phyloP scores from a whole-genome alignment of 2,113 vertebrate genomes.

The Pluvianellus socialis region DNA sequence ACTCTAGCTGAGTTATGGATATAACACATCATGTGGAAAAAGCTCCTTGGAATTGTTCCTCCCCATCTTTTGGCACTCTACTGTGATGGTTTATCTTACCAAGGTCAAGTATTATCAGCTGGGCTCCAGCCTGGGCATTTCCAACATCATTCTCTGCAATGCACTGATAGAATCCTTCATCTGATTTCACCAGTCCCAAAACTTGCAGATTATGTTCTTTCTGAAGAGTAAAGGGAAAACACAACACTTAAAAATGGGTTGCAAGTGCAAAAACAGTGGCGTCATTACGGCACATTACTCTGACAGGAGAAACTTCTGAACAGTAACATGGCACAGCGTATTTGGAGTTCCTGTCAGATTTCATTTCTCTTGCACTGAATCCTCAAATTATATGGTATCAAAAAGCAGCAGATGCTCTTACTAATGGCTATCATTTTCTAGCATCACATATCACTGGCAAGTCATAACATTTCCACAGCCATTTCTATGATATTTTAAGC shows the following conservation, averaged over 20 bases:
- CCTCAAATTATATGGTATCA: background rate
- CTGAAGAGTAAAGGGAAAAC: conserved; percentile 68
- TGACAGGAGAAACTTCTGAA: background rate
- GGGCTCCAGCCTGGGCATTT: conserved; percentile 91
- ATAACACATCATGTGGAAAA: background rate
- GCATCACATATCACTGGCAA: background rate
- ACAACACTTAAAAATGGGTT: background rate
- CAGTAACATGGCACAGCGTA: background rate
- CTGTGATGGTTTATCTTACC: conserved; percentile 78
- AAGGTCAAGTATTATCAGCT: conserved; percentile 94
- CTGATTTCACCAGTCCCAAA: conserved; percentile 94
- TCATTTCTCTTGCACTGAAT: background rate
- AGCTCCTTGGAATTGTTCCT: background rate
- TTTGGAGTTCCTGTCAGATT: background rate
- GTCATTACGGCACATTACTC: accelerated
- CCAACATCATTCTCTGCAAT: conserved; percentile 95
- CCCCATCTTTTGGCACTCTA: background rate
- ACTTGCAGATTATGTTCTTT: conserved; percentile 98
- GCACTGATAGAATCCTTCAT: conserved; percentile 99
- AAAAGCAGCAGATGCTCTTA: background rate
- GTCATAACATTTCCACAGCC: background rate
- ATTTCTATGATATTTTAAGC: background rate
- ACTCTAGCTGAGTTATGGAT: background rate
- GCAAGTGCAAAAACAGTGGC: background rate
- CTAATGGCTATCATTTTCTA: background rate